A percentile compares a stretch with the other conserved stretches of the same genome.
phyloP scores from a whole-genome alignment of 2,888 invertebrate species.

The Cordilura impudica region DNA sequence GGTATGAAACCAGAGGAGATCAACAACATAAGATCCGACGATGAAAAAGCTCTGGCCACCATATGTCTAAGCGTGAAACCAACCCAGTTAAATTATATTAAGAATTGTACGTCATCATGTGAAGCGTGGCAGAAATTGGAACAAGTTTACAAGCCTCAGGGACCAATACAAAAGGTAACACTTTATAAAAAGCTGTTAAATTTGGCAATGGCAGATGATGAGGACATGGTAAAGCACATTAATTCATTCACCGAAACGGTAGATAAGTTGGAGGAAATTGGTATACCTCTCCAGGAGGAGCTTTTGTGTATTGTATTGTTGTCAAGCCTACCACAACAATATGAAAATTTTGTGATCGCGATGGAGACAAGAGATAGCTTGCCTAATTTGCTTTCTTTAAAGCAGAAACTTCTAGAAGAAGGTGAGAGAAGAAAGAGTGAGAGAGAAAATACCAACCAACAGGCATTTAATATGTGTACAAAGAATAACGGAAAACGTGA shows the following conservation, averaged over 20 bases:
- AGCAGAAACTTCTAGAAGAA: conserved; percentile 46
- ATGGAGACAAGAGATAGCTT: too few species aligned
- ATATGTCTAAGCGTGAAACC: conserved; percentile 35
- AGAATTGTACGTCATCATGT: too few species aligned
- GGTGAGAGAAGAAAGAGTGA: conserved; percentile 17
- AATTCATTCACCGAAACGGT: conserved; percentile 5
- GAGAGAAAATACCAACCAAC: conserved; percentile 7
- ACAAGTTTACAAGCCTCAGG: conserved; percentile 38
- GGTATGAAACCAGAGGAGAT: neutral
- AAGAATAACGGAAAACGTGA: neutral
- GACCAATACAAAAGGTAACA: conserved; percentile 46
- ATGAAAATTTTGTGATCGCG: too few species aligned
- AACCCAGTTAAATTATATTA: too few species aligned
- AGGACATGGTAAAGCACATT: conserved; percentile 19
- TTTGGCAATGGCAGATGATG: conserved; percentile 20
- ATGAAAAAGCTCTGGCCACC: too few species aligned
- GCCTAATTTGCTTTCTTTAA: conserved; percentile 25
- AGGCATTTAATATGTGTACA: conserved; percentile 7
- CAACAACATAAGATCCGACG: neutral
- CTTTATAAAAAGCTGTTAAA: too few species aligned
- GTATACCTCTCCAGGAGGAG: conserved; percentile 10
- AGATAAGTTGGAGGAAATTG: conserved; percentile 21
- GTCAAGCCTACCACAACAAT: too few species aligned
- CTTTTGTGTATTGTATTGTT: too few species aligned
- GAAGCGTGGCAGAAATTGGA: conserved; percentile 48